Base-by-base conservation (phyloP, 2,113 vertebrate genomes). In the Carassius carassius region DNA sequence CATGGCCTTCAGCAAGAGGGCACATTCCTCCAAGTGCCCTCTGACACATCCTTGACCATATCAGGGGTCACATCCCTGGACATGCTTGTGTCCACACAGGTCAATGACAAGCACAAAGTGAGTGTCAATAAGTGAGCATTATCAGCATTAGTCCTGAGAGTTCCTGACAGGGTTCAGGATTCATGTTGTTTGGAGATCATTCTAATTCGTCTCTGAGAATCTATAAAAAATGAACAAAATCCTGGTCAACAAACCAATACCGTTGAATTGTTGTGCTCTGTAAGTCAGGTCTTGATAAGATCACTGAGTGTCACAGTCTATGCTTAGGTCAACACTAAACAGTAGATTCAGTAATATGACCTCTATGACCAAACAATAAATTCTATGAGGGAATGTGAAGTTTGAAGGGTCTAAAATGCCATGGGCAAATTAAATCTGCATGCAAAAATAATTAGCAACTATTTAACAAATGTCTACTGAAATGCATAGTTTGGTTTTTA, bases 11-110 rank as follows among this genome's bases (percentile, higher is more conserved):
- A 78, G 49, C 47, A 77, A 16, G 60, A 58, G 51, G 69, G 56
- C 82, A 69, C 86, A 86, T 90, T 85, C 65, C 60, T 88, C n/a
- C 2, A 74, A 60, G 51, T 23, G 5, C 35, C 74, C 69, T 76
- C 77, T 90, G 86, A 89, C 87, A 88, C 84, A 80, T 67, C 88
- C 85, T 87, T 87, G 86, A 85, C 88, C 86, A 85, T 16, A 78
- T 77, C 87, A 80, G n/a, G 67, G 79, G 81, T 88, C 73, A 86
- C 80, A 78, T 78, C 65, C 72, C 49, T 56, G 32, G 83, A 88
- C 74, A 69, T 41, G 75, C 60, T 72, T 69, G 37, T 72, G 65
- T 86, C 78, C 78, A 72, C 75, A 86, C 29, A 56, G 86, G 84
- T 86, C 81, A 85, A 86, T 84, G 83, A 84, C 77, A 78, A 87